Evolutionary conservation across 2,113 vertebrate species (phyloP).

Genomic region (Rhinopomastus cyanomelas): DNA sequence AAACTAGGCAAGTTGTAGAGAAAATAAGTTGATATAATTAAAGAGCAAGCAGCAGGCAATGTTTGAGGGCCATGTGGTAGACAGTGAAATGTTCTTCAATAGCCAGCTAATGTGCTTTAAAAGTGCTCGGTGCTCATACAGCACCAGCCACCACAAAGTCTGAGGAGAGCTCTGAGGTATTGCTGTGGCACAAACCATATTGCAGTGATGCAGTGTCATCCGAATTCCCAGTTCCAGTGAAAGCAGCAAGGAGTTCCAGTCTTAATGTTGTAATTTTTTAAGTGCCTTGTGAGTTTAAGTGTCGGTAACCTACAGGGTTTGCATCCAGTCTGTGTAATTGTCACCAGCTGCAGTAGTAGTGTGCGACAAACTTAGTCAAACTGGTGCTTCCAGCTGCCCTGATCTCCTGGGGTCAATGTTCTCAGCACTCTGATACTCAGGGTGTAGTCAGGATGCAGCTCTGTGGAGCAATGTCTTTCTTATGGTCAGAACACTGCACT

Average conservation of each 20-base stretch:
- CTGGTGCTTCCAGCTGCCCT: background rate
- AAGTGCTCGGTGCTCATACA: background rate
- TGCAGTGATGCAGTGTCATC: background rate
- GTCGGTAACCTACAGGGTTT: background rate
- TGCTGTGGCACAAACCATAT: background rate
- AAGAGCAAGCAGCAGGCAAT: background rate
- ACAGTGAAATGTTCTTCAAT: background rate
- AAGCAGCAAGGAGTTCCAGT: background rate
- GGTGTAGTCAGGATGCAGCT: background rate
- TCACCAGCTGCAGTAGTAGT: background rate
- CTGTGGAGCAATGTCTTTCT: background rate
- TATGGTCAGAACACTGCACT: background rate
- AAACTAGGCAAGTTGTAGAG: background rate
- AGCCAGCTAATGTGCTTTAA: background rate
- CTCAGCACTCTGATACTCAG: rapidly evolving
- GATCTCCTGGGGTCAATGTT: background rate
- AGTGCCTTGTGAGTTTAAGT: background rate
- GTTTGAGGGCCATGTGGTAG: background rate
- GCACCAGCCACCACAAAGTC: background rate
- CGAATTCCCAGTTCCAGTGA: background rate
- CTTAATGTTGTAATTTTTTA: rapidly evolving
- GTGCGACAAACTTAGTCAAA: background rate
- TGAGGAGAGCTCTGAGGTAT: background rate
- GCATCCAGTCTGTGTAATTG: background rate
- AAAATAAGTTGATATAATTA: background rate